Evolutionary conservation across 2,888 invertebrate genomes (phyloP).

Genomic region (Caenorhabditis uteleia): DNA sequence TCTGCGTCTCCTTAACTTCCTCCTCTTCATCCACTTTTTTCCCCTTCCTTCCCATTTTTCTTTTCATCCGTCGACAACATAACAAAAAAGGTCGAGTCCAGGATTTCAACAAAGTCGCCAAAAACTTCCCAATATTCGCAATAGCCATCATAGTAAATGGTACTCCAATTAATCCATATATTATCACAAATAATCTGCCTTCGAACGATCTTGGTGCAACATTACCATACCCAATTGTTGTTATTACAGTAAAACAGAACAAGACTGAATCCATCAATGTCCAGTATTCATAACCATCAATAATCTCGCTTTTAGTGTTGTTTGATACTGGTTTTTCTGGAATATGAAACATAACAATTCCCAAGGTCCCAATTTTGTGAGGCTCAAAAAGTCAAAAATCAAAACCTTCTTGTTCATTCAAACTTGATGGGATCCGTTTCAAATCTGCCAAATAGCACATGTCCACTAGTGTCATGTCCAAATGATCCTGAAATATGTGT

Average conservation of each 20-base stretch:
- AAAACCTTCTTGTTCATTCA: neutral
- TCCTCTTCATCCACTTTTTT: slow-evolving; percentile 24
- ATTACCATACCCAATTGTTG: slow-evolving; percentile 68
- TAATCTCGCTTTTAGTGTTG: slow-evolving; percentile 29
- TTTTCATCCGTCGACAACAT: slow-evolving; percentile 14
- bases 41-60: slow-evolving; percentile 3
- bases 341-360: no score
- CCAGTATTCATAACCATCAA: slow-evolving; percentile 56
- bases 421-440: neutral
- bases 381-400: no score
- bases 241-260: slow-evolving; percentile 67
- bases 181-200: slow-evolving; percentile 63
- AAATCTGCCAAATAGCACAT: slow-evolving; percentile 43
- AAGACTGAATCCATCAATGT: slow-evolving; percentile 60
- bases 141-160: slow-evolving; percentile 67
- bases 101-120: slow-evolving; percentile 58
- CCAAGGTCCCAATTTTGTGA: no score
- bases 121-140: slow-evolving; percentile 65
- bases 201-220: slow-evolving; percentile 61
- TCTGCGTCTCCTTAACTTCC: slow-evolving; percentile 47
- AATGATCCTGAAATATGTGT: slow-evolving; percentile 11
- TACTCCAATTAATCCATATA: slow-evolving; percentile 65
- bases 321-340: no score
- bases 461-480: slow-evolving; percentile 14
- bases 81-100: slow-evolving; percentile 54